A percentile compares a stretch with the other conserved stretches of the same genome.
phyloP scores from a whole-genome alignment of 2,797 vertebrate species.

The Catostomus latipinnis region DNA sequence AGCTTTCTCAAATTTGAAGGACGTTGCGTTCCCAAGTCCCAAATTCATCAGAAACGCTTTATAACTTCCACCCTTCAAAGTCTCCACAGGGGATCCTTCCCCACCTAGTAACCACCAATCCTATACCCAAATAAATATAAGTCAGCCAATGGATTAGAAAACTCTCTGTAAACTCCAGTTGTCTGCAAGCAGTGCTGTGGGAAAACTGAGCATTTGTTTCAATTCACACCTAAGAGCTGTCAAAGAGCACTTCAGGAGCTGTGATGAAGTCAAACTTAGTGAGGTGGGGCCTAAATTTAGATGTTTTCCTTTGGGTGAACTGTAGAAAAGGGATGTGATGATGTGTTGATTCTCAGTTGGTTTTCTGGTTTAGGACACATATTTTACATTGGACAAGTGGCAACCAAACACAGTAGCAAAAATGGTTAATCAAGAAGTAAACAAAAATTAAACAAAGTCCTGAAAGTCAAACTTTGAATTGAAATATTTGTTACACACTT shows the following conservation, averaged over 20 bases:
- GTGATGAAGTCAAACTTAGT: constrained; percentile 20
- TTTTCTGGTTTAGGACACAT: not conserved
- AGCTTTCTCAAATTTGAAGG: not conserved
- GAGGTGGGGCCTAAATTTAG: constrained; percentile 54
- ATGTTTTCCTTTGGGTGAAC: constrained; percentile 52
- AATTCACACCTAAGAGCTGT: constrained; percentile 50
- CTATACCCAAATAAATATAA: constrained; percentile 15
- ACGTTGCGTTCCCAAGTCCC: constrained; percentile 3
- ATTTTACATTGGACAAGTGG: not conserved
- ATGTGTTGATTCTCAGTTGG: not conserved
- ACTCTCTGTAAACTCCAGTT: constrained; percentile 26
- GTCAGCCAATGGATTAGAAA: constrained; percentile 31
- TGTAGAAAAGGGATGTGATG: constrained; percentile 28
- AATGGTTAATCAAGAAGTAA: not conserved
- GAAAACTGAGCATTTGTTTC: constrained; percentile 47
- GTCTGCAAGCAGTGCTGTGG: constrained; percentile 28
- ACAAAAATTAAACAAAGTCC: too few species aligned
- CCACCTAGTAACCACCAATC: not conserved
- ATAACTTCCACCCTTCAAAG: not conserved
- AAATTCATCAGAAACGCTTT: constrained; percentile 29
- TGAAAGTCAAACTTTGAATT: too few species aligned
- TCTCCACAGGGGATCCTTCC: not conserved
- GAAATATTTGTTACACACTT: too few species aligned
- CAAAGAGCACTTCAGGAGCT: constrained; percentile 5
- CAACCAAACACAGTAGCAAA: not conserved